phyloP scores from a whole-genome alignment of 2,797 vertebrate species.

The Propithecus perrieri region DNA sequence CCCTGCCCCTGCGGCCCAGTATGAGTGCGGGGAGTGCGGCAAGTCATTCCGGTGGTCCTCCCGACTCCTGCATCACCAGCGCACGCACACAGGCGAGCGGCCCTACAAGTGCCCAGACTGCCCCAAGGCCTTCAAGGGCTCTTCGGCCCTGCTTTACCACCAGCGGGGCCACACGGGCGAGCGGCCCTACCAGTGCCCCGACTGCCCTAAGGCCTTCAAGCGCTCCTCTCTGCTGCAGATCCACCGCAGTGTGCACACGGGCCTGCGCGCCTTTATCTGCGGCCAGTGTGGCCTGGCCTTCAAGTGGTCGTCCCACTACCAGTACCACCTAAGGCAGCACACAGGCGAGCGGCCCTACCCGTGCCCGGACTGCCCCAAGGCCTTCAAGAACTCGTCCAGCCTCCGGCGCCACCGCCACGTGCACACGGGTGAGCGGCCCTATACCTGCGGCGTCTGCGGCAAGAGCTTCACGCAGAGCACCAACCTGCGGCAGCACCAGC shows the following conservation, averaged over 20 bases:
- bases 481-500: slow-evolving; percentile 73
- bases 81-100: slow-evolving; percentile 94
- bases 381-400: slow-evolving; percentile 95
- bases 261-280: slow-evolving; percentile 93
- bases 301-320: slow-evolving; percentile 95
- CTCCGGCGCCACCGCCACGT: slow-evolving; percentile 89
- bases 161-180: slow-evolving; percentile 96
- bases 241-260: slow-evolving; percentile 95
- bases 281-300: slow-evolving; percentile 92
- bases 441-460: slow-evolving; percentile 69
- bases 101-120: slow-evolving; percentile 95
- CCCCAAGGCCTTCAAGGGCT: slow-evolving; percentile 95
- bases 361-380: slow-evolving; percentile 92
- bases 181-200: slow-evolving; percentile 93
- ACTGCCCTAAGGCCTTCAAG: slow-evolving; percentile 96
- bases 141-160: slow-evolving; percentile 96
- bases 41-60: slow-evolving; percentile 97
- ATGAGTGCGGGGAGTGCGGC: slow-evolving; percentile 93
- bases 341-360: slow-evolving; percentile 93
- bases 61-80: slow-evolving; percentile 94
- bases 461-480: slow-evolving; percentile 76
- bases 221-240: slow-evolving; percentile 94
- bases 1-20: slow-evolving; percentile 90
- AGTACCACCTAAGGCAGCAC: slow-evolving; percentile 95
- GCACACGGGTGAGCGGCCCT: slow-evolving; percentile 70